Evolutionary conservation across 2,113 vertebrate genomes (phyloP).

Genomic region (Thalassarche chlororhynchos): DNA sequence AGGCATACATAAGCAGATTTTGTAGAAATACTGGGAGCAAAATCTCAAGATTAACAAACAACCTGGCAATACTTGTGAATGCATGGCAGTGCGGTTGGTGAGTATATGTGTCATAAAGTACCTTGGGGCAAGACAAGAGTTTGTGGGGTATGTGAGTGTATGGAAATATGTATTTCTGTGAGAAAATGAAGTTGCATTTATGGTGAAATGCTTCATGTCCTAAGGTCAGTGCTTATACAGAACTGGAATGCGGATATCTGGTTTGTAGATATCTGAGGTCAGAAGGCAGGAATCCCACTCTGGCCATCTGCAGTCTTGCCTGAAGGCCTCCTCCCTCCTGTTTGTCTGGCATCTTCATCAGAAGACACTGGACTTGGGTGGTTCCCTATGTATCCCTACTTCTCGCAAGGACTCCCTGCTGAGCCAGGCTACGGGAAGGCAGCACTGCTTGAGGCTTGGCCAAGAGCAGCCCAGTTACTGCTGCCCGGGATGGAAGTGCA

Average conservation of each 20-base stretch:
- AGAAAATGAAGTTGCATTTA: not conserved
- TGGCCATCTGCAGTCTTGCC: not conserved
- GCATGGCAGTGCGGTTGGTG: fast-evolving
- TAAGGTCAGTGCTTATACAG: not conserved
- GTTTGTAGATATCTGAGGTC: not conserved
- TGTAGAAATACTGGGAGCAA: not conserved
- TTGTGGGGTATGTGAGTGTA: too few relatives aligned
- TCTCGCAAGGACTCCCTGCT: too few relatives aligned
- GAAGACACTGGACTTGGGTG: not conserved
- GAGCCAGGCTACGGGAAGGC: not conserved
- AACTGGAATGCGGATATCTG: not conserved
- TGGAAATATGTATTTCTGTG: not conserved
- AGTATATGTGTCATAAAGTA: not conserved
- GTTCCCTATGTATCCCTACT: not conserved
- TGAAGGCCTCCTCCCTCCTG: not conserved
- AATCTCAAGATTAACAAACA: not conserved
- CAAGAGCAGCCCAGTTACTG: not conserved
- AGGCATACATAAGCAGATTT: not conserved
- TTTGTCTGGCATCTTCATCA: not conserved
- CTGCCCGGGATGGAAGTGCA: not conserved
- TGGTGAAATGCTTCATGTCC: not conserved
- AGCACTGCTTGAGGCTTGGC: not conserved
- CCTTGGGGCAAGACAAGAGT: not conserved
- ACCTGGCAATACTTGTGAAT: not conserved
- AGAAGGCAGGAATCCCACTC: not conserved